Percentiles rank a stretch among this genome's conserved stretches.
phyloP scores from a whole-genome alignment of 2,113 vertebrate genomes.

The Myanophis thanlyinensis region DNA sequence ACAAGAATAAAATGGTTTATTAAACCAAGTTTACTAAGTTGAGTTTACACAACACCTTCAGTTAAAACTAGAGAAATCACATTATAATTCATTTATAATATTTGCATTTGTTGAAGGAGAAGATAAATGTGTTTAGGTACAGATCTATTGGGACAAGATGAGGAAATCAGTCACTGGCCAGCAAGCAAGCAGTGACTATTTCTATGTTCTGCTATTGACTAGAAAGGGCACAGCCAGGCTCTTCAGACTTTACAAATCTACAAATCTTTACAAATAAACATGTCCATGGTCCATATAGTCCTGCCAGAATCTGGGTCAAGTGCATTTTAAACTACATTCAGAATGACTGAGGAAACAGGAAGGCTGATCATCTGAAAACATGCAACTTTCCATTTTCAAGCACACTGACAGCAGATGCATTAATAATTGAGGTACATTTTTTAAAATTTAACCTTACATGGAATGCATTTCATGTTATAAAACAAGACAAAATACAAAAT shows the following conservation, averaged over 20 bases:
- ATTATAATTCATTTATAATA: not conserved
- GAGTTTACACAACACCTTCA: not conserved
- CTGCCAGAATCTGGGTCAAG: not conserved
- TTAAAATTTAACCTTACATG: constrained; percentile 1
- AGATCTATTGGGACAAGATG: not conserved
- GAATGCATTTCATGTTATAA: constrained; percentile 28
- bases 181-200: not conserved
- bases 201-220: not conserved
- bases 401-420: constrained; percentile 32
- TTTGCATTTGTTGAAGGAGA: not conserved
- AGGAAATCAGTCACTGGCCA: not conserved
- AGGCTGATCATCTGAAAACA: not conserved
- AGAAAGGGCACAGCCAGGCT: not conserved
- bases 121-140: not conserved
- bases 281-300: not conserved
- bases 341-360: not conserved
- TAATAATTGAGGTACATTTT: constrained; percentile 44
- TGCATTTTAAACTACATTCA: not conserved
- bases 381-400: not conserved
- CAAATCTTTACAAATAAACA: not conserved
- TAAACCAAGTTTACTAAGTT: not conserved
- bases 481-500: constrained; percentile 30
- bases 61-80: not conserved
- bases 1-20: not conserved
- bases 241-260: not conserved